phyloP scores from a whole-genome alignment of 2,113 vertebrate species.

The Polypterus bichir region DNA sequence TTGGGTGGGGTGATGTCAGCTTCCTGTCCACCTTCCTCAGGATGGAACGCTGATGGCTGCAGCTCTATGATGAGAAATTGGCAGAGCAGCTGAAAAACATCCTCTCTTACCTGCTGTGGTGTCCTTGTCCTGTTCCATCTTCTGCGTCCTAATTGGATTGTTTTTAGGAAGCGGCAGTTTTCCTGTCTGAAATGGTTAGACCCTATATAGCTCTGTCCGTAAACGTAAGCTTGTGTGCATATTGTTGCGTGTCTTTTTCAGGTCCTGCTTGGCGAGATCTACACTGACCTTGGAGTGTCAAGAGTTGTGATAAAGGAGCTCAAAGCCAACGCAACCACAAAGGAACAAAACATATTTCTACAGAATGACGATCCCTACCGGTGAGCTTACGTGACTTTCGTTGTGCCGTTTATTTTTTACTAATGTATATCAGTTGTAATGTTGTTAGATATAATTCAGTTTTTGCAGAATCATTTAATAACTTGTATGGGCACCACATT shows the following conservation, averaged over 20 bases:
- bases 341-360: slow-evolving; percentile 83
- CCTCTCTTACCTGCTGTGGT: slow-evolving; percentile 32
- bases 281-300: slow-evolving; percentile 68
- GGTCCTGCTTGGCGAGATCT: slow-evolving; percentile 90
- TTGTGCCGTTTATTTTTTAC: not conserved
- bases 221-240: not conserved
- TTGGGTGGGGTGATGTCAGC: slow-evolving; percentile 33
- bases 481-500: too few relatives aligned
- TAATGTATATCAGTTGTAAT: not conserved
- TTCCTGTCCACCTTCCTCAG: slow-evolving; percentile 48
- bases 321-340: slow-evolving; percentile 76
- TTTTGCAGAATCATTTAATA: too few relatives aligned
- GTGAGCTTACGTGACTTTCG: slow-evolving; percentile 41
- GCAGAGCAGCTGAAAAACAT: slow-evolving; percentile 50
- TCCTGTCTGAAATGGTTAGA: slow-evolving; percentile 38
- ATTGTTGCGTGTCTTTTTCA: slow-evolving; percentile 29
- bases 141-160: slow-evolving; percentile 19
- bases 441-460: too few relatives aligned
- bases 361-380: slow-evolving; percentile 87
- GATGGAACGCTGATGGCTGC: slow-evolving; percentile 40
- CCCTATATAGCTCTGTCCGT: slow-evolving; percentile 14
- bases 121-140: slow-evolving; percentile 39
- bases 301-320: slow-evolving; percentile 85
- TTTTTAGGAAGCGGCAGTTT: slow-evolving; percentile 36
- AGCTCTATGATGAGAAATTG: slow-evolving; percentile 26